phyloP scores from a whole-genome alignment of 2,113 vertebrate species.

The Podarcis muralis region DNA sequence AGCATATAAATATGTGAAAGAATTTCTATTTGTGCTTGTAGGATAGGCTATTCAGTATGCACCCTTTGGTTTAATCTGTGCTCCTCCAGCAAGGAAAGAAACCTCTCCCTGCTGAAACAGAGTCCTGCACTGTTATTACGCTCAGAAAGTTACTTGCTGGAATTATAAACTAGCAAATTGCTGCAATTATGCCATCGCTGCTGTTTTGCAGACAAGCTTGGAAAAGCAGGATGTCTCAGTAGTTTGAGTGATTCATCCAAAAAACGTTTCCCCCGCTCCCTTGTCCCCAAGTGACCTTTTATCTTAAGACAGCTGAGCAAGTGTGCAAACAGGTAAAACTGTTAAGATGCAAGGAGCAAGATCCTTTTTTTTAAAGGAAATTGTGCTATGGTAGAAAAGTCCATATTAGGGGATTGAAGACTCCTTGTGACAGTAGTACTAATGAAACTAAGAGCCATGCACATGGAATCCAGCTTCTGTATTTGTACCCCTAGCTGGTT shows the following conservation, averaged over 20 bases:
- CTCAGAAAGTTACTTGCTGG: constrained; percentile 59
- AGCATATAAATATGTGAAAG: constrained; percentile 63
- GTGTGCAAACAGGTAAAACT: constrained; percentile 62
- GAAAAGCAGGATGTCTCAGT: constrained; percentile 62
- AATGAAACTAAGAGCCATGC: neutral
- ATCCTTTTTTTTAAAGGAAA: constrained; percentile 14
- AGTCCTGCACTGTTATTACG: constrained; percentile 60
- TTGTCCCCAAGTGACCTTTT: constrained; percentile 62
- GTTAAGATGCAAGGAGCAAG: neutral
- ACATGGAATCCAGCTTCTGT: neutral
- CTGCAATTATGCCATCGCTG: constrained; percentile 69
- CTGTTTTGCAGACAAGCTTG: constrained; percentile 60
- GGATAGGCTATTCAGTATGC: constrained; percentile 47
- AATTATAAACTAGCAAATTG: constrained; percentile 57
- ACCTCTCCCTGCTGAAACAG: constrained; percentile 14
- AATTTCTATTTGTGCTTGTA: constrained; percentile 52
- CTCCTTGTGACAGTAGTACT: neutral
- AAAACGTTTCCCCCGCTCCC: constrained; percentile 45
- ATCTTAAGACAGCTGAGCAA: constrained; percentile 60
- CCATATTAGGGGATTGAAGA: constrained; percentile 36
- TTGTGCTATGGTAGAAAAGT: constrained; percentile 35
- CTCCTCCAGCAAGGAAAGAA: constrained; percentile 54
- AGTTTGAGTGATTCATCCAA: constrained; percentile 71
- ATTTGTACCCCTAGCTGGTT: neutral
- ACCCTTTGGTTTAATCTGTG: constrained; percentile 53